Base-by-base conservation (phyloP, 2,888 invertebrate species). In the Lysandra bellargus region DNA sequence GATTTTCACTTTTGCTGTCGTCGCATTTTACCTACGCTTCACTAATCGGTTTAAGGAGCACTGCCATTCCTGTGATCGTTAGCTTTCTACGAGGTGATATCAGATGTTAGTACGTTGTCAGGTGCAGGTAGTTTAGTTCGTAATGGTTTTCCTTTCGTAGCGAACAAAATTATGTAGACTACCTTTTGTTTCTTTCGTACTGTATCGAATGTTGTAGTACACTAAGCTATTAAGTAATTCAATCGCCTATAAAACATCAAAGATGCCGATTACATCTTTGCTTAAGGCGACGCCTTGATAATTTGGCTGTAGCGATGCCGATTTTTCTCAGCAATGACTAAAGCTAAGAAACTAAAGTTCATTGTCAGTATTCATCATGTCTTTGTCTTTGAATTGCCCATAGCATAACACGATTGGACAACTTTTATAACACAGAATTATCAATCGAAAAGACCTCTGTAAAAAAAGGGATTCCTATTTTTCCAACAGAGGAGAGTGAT, bases 1-100 rank as follows among this genome's bases (percentile, higher is more conserved):
- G 86, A 86, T 87, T 87, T 91, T 92, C 91, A 91, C 92, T 92
- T 92, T 92, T 92, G 86, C 90, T 84, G 69, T 69, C 82, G 86
- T 87, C 86, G 83, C 76, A 53, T 53, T 33, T 23, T 57, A 57
- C 88, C 78, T 80, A 81, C 82, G 92, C 90, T 89, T 90, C 89
- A 88, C 84, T 90, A 90, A 90, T 89, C 91, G 85, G 81, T 85
- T 83, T 89, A 89, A 89, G 87, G 86, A 87, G 86, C 72, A 79
- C 79, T 77, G 72, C 84, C 84, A 84, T 85, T 85, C 87, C 88
- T 91, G 87, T 86, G 88, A 89, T 89, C 90, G 88, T 88, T 80
- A 83, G 88, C 91, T 91, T 91, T 92, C 91, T 87, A 88, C 82
- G 82, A 81, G 84, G 84, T 83, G 86, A 87, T 74, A 74, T 73